Conservation (phyloP, 1,140 invertebrate genomes). For the Panulirus ornatus region DNA sequence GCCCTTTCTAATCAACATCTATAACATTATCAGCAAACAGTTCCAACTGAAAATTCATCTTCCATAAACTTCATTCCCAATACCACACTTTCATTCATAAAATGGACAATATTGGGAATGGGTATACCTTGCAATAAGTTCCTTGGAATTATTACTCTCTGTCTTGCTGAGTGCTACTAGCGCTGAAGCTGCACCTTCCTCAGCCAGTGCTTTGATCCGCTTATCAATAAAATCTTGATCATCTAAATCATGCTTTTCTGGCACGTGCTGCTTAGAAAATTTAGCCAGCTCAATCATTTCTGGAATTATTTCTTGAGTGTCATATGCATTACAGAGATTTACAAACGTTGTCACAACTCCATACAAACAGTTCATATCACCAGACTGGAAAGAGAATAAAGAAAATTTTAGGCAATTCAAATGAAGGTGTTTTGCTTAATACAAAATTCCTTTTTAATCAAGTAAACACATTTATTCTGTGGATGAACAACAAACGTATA, state of each 20-base stretch:
- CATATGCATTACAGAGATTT: slow-evolving; percentile 98
- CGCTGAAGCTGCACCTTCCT: slow-evolving; percentile 92
- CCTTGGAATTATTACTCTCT: slow-evolving; percentile 93
- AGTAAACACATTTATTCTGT: too few relatives aligned
- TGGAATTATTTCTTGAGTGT: slow-evolving; percentile 97
- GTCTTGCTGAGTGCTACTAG: slow-evolving; percentile 94
- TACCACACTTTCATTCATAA: too few relatives aligned
- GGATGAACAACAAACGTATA: too few relatives aligned
- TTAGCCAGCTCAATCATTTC: slow-evolving; percentile 99
- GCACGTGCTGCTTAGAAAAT: slow-evolving; percentile 99
- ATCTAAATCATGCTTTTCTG: slow-evolving; percentile 97
- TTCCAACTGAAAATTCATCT: too few relatives aligned
- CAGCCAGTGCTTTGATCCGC: slow-evolving; percentile 87
- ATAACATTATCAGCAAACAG: too few relatives aligned
- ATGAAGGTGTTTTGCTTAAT: too few relatives aligned
- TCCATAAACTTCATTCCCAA: too few relatives aligned
- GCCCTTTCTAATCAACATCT: too few relatives aligned
- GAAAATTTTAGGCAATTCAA: background rate
- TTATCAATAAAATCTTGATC: slow-evolving; percentile 94
- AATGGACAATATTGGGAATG: background rate
- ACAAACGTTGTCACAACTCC: slow-evolving; percentile 96
- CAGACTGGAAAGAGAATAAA: slow-evolving; percentile 77
- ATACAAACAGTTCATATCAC: slow-evolving; percentile 92
- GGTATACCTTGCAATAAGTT: slow-evolving; percentile 87
- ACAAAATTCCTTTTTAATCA: too few relatives aligned